A percentile compares a stretch with the other conserved stretches of the same genome.
Conservation (phyloP, 2,888 invertebrate species). For the Drosophila picticornis region DNA sequence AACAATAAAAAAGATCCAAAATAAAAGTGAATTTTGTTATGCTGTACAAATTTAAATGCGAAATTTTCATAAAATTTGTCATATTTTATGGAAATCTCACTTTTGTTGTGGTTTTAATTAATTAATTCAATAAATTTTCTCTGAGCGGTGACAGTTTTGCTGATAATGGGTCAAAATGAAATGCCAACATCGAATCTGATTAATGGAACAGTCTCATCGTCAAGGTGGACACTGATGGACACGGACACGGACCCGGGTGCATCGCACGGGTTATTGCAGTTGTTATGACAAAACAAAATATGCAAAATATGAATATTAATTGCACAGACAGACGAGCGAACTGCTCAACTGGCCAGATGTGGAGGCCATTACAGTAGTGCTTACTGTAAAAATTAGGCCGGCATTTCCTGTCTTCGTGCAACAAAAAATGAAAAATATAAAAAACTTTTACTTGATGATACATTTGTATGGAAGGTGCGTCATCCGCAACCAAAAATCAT, state of each 20-base stretch:
- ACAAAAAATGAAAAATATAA: background rate
- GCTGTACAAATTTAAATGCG: constrained; percentile 30
- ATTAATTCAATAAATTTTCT: constrained; percentile 72
- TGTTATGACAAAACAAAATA: constrained; percentile 47
- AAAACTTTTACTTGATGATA: constrained; percentile 38
- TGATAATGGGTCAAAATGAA: constrained; percentile 61
- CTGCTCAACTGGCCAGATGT: constrained; percentile 17
- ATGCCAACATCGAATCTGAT: constrained; percentile 63
- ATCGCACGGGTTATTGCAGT: constrained; percentile 50
- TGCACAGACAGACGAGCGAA: constrained; percentile 28
- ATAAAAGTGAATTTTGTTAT: constrained; percentile 10
- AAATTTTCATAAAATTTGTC: constrained; percentile 29
- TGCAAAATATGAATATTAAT: constrained; percentile 59
- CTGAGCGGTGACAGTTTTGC: constrained; percentile 66
- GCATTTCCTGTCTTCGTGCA: constrained; percentile 61
- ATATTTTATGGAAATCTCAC: constrained; percentile 11
- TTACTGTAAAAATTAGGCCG: constrained; percentile 52
- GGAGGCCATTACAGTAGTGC: constrained; percentile 20
- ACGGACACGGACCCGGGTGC: constrained; percentile 51
- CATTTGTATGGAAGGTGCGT: constrained; percentile 39
- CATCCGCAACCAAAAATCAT: constrained; percentile 41
- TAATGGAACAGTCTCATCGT: constrained; percentile 62
- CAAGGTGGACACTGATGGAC: constrained; percentile 57
- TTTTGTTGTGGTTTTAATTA: constrained; percentile 50
- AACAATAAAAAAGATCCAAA: background rate